Percentiles rank a stretch among this genome's conserved stretches.
Evolutionary conservation across 2,797 vertebrate genomes (phyloP).

Genomic region (Bucorvus abyssinicus): DNA sequence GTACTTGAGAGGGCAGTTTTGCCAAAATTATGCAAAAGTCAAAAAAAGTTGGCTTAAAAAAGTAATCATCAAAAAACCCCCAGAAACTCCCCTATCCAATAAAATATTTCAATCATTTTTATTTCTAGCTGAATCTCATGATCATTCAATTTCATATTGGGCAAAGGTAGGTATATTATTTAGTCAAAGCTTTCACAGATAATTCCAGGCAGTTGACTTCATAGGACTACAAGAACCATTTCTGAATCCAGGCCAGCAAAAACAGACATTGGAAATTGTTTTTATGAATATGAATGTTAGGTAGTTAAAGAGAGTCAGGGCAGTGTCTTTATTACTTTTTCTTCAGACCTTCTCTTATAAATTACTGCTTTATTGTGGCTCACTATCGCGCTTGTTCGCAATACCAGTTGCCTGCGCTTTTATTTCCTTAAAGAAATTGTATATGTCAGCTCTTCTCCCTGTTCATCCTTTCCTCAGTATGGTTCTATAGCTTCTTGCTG

Average conservation of each 20-base stretch:
- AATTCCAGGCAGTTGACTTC: constrained; percentile 33
- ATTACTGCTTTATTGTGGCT: constrained; percentile 26
- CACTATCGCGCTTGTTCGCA: constrained; percentile 30
- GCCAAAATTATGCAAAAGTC: not conserved
- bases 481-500: not conserved
- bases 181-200: constrained; percentile 10
- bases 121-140: not conserved
- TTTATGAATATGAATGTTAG: constrained; percentile 57
- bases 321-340: constrained; percentile 44
- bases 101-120: not conserved
- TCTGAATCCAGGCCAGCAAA: constrained; percentile 51
- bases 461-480: not conserved
- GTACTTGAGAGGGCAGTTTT: not conserved
- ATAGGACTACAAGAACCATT: constrained; percentile 20
- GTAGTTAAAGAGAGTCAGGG: constrained; percentile 37
- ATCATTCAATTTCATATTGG: not conserved
- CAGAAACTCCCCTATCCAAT: not conserved
- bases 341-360: constrained; percentile 51
- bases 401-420: not conserved
- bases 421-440: constrained; percentile 6
- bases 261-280: constrained; percentile 52
- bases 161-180: not conserved
- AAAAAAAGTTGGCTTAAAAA: not conserved
- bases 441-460: constrained; percentile 27
- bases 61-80: not conserved